These are phyloP conservation scores for Choristoneura fumiferana DNA, from an alignment of 1,140 invertebrate species.

Conservation along the genomic window DNA sequence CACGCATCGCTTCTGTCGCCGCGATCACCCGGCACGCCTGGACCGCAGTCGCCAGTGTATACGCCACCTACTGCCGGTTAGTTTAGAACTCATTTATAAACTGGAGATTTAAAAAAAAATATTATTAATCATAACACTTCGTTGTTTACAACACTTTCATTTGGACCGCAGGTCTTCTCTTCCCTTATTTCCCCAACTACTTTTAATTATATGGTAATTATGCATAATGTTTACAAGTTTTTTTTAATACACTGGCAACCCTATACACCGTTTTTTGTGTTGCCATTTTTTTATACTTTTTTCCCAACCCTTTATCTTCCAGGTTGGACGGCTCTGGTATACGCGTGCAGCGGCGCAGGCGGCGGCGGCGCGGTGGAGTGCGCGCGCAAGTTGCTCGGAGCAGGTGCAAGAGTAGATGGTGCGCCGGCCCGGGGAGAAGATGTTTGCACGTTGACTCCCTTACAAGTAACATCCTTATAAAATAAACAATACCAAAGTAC, in stretches of 20 bases:
- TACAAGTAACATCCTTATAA: slow-evolving; percentile 81
- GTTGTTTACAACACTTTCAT: too few species aligned
- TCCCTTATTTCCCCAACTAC: too few species aligned
- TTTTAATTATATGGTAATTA: too few species aligned
- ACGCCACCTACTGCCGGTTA: slow-evolving; percentile 63
- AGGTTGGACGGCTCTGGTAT: slow-evolving; percentile 76
- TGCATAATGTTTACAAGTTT: too few species aligned
- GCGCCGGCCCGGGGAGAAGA: slow-evolving; percentile 89
- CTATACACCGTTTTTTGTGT: neutral
- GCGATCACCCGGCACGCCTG: slow-evolving; percentile 81
- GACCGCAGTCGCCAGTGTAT: slow-evolving; percentile 82
- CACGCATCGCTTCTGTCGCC: slow-evolving; percentile 63
- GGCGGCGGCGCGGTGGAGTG: slow-evolving; percentile 79
- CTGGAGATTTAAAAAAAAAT: too few species aligned
- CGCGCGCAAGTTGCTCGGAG: slow-evolving; percentile 84
- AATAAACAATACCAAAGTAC: too few species aligned
- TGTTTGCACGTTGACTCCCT: slow-evolving; percentile 90
- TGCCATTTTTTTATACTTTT: neutral
- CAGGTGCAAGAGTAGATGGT: slow-evolving; percentile 91
- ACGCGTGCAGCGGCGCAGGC: slow-evolving; percentile 72
- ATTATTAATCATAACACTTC: too few species aligned
- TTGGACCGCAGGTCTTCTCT: too few species aligned
- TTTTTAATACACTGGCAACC: too few species aligned
- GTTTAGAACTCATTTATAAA: too few species aligned
- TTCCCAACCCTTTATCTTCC: slow-evolving; percentile 10